A percentile compares a stretch with the other conserved stretches of the same genome.
phyloP scores from a whole-genome alignment of 2,797 vertebrate species.

The Pangasius krempfi region DNA sequence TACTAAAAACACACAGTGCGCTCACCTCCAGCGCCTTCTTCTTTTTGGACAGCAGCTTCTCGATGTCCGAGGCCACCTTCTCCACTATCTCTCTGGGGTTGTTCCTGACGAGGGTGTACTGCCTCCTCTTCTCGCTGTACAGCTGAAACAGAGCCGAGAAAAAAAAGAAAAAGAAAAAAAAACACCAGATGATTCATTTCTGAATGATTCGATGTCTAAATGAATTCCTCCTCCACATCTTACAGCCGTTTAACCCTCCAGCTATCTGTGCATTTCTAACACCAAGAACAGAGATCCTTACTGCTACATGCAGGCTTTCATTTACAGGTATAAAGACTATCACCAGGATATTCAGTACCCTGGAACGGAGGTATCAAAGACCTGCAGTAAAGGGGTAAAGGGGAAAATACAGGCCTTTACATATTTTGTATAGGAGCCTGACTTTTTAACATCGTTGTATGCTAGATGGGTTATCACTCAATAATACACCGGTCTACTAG shows the following conservation, averaged over 20 bases:
- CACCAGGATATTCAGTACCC: neutral
- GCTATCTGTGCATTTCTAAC: neutral
- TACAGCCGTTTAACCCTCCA: neutral
- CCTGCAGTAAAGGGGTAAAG: too few relatives aligned
- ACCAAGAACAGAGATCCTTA: neutral
- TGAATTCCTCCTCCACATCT: slow-evolving; percentile 6
- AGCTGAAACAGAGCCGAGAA: slow-evolving; percentile 78
- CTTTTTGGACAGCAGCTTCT: slow-evolving; percentile 94
- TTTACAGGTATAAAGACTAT: neutral
- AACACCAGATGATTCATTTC: slow-evolving; percentile 26
- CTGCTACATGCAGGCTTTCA: neutral
- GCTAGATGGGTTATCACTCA: neutral
- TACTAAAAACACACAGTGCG: neutral
- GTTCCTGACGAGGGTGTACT: slow-evolving; percentile 90
- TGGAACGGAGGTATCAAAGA: too few relatives aligned
- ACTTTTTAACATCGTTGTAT: neutral
- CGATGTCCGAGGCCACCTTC: slow-evolving; percentile 93
- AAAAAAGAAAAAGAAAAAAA: neutral
- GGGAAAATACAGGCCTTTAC: neutral
- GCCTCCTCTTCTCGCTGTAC: slow-evolving; percentile 90
- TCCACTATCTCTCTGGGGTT: slow-evolving; percentile 90
- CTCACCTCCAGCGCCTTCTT: slow-evolving; percentile 93
- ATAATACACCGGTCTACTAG: neutral
- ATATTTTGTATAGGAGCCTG: neutral
- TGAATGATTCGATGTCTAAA: slow-evolving; percentile 21